These are phyloP conservation scores for Ganaspis sp. DNA, from an alignment of 1,140 invertebrate species.

Conservation along the genomic window DNA sequence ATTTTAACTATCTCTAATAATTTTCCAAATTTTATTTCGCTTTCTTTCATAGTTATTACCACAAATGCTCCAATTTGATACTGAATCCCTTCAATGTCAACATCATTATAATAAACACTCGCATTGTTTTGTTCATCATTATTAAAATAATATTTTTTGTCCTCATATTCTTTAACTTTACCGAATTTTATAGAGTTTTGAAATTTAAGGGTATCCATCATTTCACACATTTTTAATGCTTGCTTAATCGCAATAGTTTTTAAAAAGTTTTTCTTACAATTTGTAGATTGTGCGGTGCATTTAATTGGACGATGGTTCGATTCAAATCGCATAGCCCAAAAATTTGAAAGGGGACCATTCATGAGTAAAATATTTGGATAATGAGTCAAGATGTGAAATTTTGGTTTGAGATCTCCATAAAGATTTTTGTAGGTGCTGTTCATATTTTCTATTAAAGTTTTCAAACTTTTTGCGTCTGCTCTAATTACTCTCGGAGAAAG, in stretches of 20 bases:
- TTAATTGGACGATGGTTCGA: no score
- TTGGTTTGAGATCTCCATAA: conserved; percentile 17
- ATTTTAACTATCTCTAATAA: background rate
- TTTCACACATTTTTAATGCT: no score
- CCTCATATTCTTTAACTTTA: background rate
- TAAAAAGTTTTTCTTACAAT: no score
- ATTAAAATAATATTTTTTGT: background rate
- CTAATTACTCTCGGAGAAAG: background rate
- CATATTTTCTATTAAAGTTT: background rate
- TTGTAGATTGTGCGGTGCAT: no score
- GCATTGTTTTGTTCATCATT: background rate
- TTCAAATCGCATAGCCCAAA: no score
- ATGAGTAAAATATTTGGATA: background rate
- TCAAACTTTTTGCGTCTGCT: background rate
- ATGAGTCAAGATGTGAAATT: conserved; percentile 4
- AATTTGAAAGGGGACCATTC: conserved; percentile 7
- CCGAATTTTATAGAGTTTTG: background rate
- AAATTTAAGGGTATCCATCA: no score
- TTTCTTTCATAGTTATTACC: background rate
- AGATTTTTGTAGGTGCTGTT: background rate
- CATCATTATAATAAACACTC: background rate
- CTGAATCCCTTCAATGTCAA: background rate
- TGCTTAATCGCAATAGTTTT: no score
- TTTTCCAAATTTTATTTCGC: background rate
- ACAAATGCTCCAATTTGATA: background rate